These are phyloP conservation scores for Cirrhinus molitorella DNA, from an alignment of 2,797 vertebrate species.

Conservation along the genomic window DNA sequence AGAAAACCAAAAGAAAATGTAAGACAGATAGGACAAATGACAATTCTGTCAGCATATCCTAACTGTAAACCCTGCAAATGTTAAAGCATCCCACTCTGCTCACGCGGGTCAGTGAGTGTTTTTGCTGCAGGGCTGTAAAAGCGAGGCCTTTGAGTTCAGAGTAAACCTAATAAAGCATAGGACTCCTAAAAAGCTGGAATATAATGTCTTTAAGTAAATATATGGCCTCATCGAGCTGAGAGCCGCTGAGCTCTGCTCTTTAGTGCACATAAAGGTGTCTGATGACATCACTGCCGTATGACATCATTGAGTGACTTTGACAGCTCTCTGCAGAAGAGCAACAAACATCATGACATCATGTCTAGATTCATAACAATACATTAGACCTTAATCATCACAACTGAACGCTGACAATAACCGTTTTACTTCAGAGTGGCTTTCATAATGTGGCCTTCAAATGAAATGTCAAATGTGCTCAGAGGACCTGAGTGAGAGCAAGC, in stretches of 20 bases:
- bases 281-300: constrained; percentile 42
- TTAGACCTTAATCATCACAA: background rate
- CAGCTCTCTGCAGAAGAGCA: background rate
- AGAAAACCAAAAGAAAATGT: background rate
- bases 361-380: background rate
- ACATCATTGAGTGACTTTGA: constrained; percentile 36
- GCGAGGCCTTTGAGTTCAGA: constrained; percentile 11
- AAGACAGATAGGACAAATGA: background rate
- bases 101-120: background rate
- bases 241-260: constrained; percentile 40
- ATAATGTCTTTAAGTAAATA: constrained; percentile 31
- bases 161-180: constrained; percentile 41
- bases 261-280: constrained; percentile 36
- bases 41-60: background rate
- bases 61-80: background rate
- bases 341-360: background rate
- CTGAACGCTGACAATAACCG: background rate
- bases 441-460: constrained; percentile 18
- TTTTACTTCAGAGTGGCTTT: background rate
- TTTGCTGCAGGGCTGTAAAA: constrained; percentile 32
- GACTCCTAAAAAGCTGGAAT: background rate
- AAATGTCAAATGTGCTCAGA: background rate
- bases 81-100: background rate
- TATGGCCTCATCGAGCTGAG: constrained; percentile 31
- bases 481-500: background rate